phyloP scores from a whole-genome alignment of 2,113 vertebrate genomes.

The Chionodraco myersi region DNA sequence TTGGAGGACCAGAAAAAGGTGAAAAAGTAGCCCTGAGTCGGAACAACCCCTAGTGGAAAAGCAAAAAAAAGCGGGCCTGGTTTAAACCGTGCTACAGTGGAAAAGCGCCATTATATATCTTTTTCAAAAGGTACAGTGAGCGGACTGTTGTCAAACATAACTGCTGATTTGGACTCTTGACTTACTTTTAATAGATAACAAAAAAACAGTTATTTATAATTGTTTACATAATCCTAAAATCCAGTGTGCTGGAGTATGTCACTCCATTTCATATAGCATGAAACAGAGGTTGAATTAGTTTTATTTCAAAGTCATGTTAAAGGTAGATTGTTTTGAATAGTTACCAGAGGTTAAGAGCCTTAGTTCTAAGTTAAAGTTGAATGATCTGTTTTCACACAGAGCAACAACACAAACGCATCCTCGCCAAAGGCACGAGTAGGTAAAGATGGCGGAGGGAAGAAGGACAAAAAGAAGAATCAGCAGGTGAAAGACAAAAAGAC shows the following conservation, averaged over 20 bases:
- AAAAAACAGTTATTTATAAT: too few species aligned
- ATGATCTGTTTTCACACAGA: conserved; percentile 10
- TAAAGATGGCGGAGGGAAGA: conserved; percentile 85
- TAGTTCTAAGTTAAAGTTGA: neutral
- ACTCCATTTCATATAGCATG: neutral
- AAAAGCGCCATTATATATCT: too few species aligned
- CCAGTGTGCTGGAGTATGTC: neutral
- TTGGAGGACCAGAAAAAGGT: too few species aligned
- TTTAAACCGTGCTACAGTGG: too few species aligned
- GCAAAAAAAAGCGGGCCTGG: too few species aligned
- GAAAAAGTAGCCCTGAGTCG: too few species aligned
- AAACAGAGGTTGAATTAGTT: neutral
- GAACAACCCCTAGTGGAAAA: too few species aligned
- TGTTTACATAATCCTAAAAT: too few species aligned
- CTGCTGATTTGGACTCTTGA: neutral
- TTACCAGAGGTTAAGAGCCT: neutral
- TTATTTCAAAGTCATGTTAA: neutral
- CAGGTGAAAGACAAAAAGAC: conserved; percentile 94
- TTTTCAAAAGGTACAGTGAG: too few species aligned
- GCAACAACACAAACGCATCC: conserved; percentile 80
- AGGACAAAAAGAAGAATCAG: conserved; percentile 92
- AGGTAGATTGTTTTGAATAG: neutral
- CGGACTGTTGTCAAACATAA: neutral
- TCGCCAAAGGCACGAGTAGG: conserved; percentile 86
- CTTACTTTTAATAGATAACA: neutral